phyloP scores from a whole-genome alignment of 2,113 vertebrate species.

The Pongo abelii region DNA sequence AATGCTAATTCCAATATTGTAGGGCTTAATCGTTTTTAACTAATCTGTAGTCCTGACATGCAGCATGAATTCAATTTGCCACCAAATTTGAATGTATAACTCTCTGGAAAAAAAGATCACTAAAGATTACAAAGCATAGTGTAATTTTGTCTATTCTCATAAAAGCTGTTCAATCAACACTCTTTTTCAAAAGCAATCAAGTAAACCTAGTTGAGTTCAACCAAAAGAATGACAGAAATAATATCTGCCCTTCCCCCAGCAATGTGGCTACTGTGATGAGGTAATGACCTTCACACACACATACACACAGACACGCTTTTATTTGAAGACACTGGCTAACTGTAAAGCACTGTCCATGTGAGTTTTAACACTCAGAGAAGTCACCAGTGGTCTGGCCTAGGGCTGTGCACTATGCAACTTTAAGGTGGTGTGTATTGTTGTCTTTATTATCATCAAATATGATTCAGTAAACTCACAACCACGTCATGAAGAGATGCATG shows the following conservation, averaged over 20 bases:
- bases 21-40: background rate
- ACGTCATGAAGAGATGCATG: background rate
- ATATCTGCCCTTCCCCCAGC: background rate
- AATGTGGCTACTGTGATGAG: background rate
- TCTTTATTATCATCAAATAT: background rate
- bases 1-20: background rate
- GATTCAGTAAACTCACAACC: background rate
- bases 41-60: background rate
- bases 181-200: conserved; percentile 1
- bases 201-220: background rate
- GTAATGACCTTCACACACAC: background rate
- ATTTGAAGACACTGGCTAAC: background rate
- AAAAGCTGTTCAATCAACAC: background rate
- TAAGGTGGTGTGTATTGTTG: background rate
- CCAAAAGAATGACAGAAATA: background rate
- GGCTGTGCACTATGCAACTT: background rate
- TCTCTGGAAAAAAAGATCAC: background rate
- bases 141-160: background rate
- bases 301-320: background rate
- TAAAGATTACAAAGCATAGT: background rate
- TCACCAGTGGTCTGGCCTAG: background rate
- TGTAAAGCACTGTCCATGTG: background rate
- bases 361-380: background rate
- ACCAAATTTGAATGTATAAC: background rate
- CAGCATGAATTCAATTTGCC: background rate